Conservation (phyloP, 1,140 invertebrate genomes). For the Aporrectodea caliginosa region DNA sequence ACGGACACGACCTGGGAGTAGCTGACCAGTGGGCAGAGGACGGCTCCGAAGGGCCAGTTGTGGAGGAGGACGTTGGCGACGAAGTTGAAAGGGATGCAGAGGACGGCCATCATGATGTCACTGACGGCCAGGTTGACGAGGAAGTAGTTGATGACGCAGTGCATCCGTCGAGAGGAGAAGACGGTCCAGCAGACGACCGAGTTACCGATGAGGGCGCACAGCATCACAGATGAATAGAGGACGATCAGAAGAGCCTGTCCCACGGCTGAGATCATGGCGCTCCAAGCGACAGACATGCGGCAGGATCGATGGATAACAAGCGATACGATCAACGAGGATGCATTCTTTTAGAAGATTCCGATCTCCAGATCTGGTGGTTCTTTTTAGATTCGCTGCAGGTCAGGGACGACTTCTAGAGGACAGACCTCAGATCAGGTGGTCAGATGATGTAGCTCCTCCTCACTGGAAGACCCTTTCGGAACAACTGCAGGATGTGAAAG, state of each 20-base stretch:
- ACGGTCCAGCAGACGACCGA: not conserved
- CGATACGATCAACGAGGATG: no score
- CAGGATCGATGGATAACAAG: no score
- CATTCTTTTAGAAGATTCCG: no score
- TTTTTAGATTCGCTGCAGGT: no score
- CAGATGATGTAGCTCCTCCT: no score
- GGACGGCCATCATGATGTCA: constrained; percentile 69
- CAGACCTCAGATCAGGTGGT: no score
- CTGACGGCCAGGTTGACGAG: constrained; percentile 82
- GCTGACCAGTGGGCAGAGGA: constrained; percentile 61
- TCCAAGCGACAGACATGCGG: not conserved
- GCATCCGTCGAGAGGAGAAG: not conserved
- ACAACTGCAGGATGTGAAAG: no score
- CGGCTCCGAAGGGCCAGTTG: constrained; percentile 77
- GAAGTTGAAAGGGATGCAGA: constrained; percentile 81
- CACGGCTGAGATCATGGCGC: not conserved
- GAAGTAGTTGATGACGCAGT: constrained; percentile 68
- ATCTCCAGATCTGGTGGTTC: no score
- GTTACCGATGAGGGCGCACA: not conserved
- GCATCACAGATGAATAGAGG: not conserved
- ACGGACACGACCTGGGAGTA: constrained; percentile 21
- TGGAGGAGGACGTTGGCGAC: constrained; percentile 66
- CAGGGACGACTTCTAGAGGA: no score
- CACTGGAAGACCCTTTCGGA: no score
- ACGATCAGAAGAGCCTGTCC: not conserved